Conservation (phyloP, 2,113 vertebrate species). For the Dicerorhinus sumatrensis region DNA sequence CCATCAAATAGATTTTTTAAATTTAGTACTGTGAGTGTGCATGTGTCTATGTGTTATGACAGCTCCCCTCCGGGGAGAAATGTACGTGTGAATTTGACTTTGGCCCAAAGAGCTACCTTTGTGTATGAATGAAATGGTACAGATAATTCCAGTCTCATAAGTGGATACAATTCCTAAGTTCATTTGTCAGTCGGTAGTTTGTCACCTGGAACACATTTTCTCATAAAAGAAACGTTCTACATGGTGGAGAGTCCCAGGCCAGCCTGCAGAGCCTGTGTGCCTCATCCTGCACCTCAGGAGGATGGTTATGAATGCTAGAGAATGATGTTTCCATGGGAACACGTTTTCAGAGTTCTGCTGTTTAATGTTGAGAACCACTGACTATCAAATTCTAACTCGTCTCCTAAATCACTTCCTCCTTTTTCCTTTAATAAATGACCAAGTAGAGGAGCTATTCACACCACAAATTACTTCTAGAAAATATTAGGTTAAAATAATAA, state of each 20-base stretch:
- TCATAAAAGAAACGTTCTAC: constrained; percentile 37
- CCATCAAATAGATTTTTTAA: neutral
- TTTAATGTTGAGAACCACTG: neutral
- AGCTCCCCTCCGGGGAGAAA: neutral
- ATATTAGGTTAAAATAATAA: constrained; percentile 58
- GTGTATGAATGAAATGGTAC: neutral
- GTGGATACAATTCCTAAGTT: neutral
- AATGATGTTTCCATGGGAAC: constrained; percentile 62
- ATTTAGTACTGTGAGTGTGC: neutral
- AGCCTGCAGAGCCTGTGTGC: constrained; percentile 15
- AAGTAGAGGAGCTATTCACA: constrained; percentile 47
- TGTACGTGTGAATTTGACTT: neutral
- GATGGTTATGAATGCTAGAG: neutral
- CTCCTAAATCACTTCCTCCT: constrained; percentile 1
- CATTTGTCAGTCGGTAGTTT: constrained; percentile 65
- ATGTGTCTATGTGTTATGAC: neutral
- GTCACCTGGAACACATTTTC: constrained; percentile 52
- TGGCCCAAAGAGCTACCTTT: neutral
- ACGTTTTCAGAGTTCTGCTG: neutral
- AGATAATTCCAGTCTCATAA: constrained; percentile 23
- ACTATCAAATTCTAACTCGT: constrained; percentile 44
- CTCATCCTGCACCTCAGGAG: neutral
- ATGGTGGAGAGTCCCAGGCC: neutral
- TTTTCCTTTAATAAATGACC: constrained; percentile 43
- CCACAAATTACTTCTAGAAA: constrained; percentile 56